Percentiles rank a stretch among this genome's conserved stretches.
Evolutionary conservation across 2,113 vertebrate species (phyloP).

Genomic region (Bucco capensis): DNA sequence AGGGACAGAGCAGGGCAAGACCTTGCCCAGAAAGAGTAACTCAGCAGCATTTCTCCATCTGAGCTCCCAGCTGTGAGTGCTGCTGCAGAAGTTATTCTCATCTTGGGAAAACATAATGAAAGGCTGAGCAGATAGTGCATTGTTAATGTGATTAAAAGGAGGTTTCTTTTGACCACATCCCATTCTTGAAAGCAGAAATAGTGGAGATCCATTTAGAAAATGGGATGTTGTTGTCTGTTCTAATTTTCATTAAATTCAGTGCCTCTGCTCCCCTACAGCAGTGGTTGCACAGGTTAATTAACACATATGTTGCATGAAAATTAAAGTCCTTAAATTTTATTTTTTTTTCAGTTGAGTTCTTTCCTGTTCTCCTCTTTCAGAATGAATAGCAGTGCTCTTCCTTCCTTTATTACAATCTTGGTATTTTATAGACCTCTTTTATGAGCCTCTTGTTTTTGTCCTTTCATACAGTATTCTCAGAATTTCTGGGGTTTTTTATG

Average conservation of each 20-base stretch:
- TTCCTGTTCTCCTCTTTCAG: background rate
- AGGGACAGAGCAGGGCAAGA: background rate
- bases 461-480: background rate
- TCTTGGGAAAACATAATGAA: background rate
- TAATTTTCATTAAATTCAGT: conserved; percentile 3
- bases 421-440: conserved; percentile 8
- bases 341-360: background rate
- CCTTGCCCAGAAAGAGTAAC: background rate
- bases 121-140: background rate
- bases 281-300: conserved; percentile 37
- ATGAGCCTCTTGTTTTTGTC: background rate
- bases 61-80: background rate
- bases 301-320: conserved; percentile 4
- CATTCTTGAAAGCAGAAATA: background rate
- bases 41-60: background rate
- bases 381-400: background rate
- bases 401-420: background rate
- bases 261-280: background rate
- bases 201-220: conserved; percentile 18
- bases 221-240: conserved; percentile 25
- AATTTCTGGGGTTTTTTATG: background rate
- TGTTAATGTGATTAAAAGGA: background rate
- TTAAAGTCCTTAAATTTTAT: background rate
- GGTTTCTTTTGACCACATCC: background rate
- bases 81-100: rapidly evolving